Conservation (phyloP, 1,140 invertebrate genomes). For the Drosophila navojoa region DNA sequence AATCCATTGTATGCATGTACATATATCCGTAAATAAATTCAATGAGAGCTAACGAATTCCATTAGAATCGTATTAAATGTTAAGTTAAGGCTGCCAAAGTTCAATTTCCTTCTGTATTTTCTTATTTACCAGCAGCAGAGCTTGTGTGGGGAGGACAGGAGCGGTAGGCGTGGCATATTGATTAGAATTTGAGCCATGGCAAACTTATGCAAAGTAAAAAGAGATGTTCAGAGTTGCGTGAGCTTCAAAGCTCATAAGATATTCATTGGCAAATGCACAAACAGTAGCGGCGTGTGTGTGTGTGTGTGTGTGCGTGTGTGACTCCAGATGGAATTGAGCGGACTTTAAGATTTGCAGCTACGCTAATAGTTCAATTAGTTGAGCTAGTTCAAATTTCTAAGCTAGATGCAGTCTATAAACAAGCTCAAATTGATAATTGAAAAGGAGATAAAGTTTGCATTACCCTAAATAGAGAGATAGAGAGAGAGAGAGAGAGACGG, state of each 20-base stretch:
- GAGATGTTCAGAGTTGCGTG: conserved; percentile 40
- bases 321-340: conserved; percentile 17
- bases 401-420: too few species aligned
- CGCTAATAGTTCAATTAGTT: conserved; percentile 11
- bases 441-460: too few species aligned
- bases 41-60: too few species aligned
- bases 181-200: conserved; percentile 45
- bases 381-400: too few species aligned
- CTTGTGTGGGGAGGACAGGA: neutral
- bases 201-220: conserved; percentile 46
- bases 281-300: neutral
- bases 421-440: too few species aligned
- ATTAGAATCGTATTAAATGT: neutral
- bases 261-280: conserved; percentile 57
- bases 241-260: conserved; percentile 57
- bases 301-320: neutral
- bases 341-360: conserved; percentile 15
- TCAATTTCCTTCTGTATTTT: neutral
- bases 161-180: conserved; percentile 26
- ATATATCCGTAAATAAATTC: too few species aligned
- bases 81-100: neutral
- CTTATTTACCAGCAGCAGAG: neutral
- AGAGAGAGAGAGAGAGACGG: too few species aligned
- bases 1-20: too few species aligned
- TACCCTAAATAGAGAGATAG: too few species aligned